phyloP scores from a whole-genome alignment of 2,797 vertebrate genomes.

The Tangara arthus region DNA sequence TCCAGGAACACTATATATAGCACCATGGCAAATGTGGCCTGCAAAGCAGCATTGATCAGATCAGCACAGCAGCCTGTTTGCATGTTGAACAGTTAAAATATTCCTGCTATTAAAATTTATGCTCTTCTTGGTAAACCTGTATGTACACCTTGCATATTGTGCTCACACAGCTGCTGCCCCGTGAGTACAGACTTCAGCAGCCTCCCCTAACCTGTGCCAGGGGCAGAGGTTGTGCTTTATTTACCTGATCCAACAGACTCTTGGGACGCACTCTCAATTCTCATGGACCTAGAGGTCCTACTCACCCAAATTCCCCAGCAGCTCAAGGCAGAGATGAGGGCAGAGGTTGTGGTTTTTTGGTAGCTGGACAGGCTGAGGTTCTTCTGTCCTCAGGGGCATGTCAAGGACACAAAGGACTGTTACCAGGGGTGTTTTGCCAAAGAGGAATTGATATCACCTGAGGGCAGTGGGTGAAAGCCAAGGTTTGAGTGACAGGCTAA shows the following conservation, averaged over 20 bases:
- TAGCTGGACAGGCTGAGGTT: not conserved
- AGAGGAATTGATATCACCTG: not conserved
- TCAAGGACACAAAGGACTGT: not conserved
- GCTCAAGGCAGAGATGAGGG: not conserved
- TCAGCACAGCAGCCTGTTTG: constrained; percentile 58
- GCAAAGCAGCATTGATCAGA: constrained; percentile 64
- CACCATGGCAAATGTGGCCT: constrained; percentile 63
- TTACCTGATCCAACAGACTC: not conserved
- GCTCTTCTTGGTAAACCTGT: constrained; percentile 24
- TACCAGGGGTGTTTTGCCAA: not conserved
- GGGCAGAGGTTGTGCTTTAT: not conserved
- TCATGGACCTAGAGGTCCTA: rapidly evolving
- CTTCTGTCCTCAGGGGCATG: rapidly evolving
- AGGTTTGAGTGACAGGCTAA: not conserved
- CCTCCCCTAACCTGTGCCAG: not conserved
- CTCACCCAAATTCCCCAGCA: not conserved
- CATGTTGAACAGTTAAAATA: constrained; percentile 57
- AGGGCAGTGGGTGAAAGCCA: not conserved
- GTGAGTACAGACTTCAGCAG: not conserved
- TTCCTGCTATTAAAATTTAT: constrained; percentile 46
- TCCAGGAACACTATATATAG: constrained; percentile 71
- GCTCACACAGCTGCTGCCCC: not conserved
- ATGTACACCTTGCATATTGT: not conserved
- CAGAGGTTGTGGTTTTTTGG: not conserved
- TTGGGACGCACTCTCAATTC: not conserved